Evolutionary conservation across 2,888 invertebrate species (phyloP).

Genomic region (Leucoma salicis): DNA sequence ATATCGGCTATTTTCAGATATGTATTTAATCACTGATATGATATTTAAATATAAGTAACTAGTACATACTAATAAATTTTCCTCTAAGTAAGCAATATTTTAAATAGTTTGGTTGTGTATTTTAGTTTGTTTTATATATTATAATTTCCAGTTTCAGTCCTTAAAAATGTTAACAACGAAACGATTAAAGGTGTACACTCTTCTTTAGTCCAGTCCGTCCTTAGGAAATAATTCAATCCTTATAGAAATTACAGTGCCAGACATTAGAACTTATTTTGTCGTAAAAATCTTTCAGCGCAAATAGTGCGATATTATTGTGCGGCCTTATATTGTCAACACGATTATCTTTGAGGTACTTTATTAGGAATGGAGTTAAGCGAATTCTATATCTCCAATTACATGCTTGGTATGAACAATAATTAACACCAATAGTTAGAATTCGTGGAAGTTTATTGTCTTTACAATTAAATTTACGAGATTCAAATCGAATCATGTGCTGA

Average conservation of each 20-base stretch:
- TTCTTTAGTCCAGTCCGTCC: constrained; percentile 70
- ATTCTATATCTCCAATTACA: too few species aligned
- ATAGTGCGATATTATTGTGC: neutral
- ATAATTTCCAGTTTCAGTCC: constrained; percentile 31
- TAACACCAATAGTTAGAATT: too few species aligned
- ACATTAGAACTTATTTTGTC: neutral
- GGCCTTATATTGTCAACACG: neutral
- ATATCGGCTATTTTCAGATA: constrained; percentile 59
- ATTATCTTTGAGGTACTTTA: neutral
- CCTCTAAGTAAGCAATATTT: constrained; percentile 41
- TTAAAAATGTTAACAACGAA: constrained; percentile 36
- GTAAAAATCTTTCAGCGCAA: neutral
- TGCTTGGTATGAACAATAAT: too few species aligned
- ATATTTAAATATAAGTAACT: constrained; percentile 1
- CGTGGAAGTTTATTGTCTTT: too few species aligned
- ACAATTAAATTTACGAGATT: too few species aligned
- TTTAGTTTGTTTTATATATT: constrained; percentile 45
- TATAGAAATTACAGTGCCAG: constrained; percentile 6
- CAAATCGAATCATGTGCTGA: too few species aligned
- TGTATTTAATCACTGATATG: constrained; percentile 28
- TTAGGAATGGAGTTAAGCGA: neutral
- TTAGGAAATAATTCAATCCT: constrained; percentile 46
- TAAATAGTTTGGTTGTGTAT: constrained; percentile 57
- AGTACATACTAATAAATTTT: too few species aligned
- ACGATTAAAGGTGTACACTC: constrained; percentile 31